Evolutionary conservation across 1,140 invertebrate species (phyloP).

Genomic region (Euura saliciscinereae): DNA sequence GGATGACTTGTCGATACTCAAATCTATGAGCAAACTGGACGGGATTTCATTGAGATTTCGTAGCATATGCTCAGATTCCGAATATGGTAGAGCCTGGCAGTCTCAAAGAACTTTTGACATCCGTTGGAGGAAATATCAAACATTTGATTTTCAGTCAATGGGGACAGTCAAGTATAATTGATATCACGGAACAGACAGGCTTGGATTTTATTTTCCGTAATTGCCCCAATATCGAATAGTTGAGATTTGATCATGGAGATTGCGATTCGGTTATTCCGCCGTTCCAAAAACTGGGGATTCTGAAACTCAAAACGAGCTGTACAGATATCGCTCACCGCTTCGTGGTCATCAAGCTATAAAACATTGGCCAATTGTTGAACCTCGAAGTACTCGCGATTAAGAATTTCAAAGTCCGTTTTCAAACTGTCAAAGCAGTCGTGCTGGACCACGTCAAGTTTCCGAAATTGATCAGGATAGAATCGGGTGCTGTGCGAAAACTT

Average conservation of each 20-base stretch:
- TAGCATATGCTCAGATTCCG: not conserved
- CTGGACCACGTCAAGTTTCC: too few relatives aligned
- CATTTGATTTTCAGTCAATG: not conserved
- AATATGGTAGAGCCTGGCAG: not conserved
- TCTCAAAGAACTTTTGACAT: not conserved
- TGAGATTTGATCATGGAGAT: not conserved
- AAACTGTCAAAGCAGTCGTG: too few relatives aligned
- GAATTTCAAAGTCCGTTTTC: too few relatives aligned
- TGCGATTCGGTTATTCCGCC: not conserved
- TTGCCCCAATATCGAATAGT: not conserved
- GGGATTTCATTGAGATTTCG: not conserved
- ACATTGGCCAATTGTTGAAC: too few relatives aligned
- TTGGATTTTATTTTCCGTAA: not conserved
- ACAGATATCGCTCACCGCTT: not conserved
- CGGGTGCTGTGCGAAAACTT: too few relatives aligned
- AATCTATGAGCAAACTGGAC: not conserved
- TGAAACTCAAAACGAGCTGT: not conserved
- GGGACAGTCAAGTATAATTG: not conserved
- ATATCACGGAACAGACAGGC: not conserved
- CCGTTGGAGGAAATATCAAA: not conserved
- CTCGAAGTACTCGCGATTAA: too few relatives aligned
- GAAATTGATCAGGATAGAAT: too few relatives aligned
- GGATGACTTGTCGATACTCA: not conserved
- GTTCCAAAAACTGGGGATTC: not conserved
- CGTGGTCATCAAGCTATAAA: too few relatives aligned